Evolutionary conservation across 2,888 invertebrate genomes (phyloP).

Genomic region (Cremastobaeus sp.): DNA sequence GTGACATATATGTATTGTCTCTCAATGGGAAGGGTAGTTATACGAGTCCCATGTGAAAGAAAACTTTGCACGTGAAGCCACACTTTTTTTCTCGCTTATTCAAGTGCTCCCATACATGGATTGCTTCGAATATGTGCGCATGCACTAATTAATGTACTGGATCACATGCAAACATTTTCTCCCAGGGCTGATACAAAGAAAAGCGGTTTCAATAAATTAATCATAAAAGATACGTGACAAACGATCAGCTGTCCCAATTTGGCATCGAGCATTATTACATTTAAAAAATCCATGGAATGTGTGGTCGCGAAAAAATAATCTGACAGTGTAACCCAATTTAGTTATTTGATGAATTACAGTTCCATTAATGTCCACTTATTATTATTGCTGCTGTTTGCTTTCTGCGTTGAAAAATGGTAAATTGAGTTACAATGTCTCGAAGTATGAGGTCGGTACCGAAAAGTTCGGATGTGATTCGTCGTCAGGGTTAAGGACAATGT

Average conservation of each 20-base stretch:
- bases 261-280: conserved; percentile 47
- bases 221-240: conserved; percentile 36
- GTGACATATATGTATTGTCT: conserved; percentile 56
- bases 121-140: too few species aligned
- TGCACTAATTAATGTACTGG: too few species aligned
- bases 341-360: too few species aligned
- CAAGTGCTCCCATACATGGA: neutral
- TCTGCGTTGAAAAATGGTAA: too few species aligned
- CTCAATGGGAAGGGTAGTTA: conserved; percentile 52
- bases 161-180: conserved; percentile 21
- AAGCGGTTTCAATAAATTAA: conserved; percentile 55
- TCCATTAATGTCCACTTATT: too few species aligned
- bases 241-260: conserved; percentile 47
- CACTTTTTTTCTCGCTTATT: neutral
- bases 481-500: conserved; percentile 38
- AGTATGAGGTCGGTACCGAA: conserved; percentile 18
- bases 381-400: conserved; percentile 8
- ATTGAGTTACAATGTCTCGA: conserved; percentile 20
- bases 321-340: conserved; percentile 24
- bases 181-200: conserved; percentile 16
- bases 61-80: conserved; percentile 16
- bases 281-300: conserved; percentile 51
- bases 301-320: conserved; percentile 32
- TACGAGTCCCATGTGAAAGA: conserved; percentile 17
- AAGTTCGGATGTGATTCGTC: conserved; percentile 31